A percentile compares a stretch with the other conserved stretches of the same genome.
Evolutionary conservation across 1,140 invertebrate species (phyloP).

Genomic region (Heliconius eleuchia): DNA sequence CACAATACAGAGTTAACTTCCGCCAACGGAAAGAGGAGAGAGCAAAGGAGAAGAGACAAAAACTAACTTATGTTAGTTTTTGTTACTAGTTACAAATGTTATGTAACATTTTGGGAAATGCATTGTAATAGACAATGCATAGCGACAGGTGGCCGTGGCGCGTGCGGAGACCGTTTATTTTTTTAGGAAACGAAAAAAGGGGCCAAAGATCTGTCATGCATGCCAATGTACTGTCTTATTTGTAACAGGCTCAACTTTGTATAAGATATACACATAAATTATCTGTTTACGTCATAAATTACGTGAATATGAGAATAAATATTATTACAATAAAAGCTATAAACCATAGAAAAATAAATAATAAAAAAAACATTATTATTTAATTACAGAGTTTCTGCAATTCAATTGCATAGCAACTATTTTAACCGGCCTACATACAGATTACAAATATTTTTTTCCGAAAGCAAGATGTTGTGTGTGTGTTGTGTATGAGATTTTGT

Average conservation of each 20-base stretch:
- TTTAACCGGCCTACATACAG: too few relatives aligned
- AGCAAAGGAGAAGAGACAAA: not conserved
- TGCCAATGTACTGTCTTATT: not conserved
- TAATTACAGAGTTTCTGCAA: too few relatives aligned
- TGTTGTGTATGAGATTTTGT: too few relatives aligned
- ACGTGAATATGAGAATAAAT: not conserved
- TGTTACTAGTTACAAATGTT: not conserved
- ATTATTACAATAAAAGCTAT: not conserved
- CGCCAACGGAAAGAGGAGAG: too few relatives aligned
- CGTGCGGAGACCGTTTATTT: constrained; percentile 25
- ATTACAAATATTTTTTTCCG: too few relatives aligned
- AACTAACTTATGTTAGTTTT: not conserved
- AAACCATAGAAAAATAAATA: not conserved
- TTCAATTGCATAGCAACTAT: too few relatives aligned
- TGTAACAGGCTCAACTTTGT: constrained; percentile 15
- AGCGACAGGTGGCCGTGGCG: constrained; percentile 25
- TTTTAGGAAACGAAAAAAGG: constrained; percentile 31
- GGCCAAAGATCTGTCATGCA: constrained; percentile 18
- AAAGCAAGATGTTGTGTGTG: too few relatives aligned
- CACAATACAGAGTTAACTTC: too few relatives aligned
- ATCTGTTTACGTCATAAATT: constrained; percentile 3
- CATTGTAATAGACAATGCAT: constrained; percentile 20
- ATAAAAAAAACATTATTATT: not conserved
- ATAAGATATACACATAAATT: not conserved
- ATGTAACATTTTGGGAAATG: not conserved